Evolutionary conservation across 2,113 vertebrate species (phyloP), one percentile per base, ranked within the genome.

Genomic region (Hemiprocne comata): DNA sequence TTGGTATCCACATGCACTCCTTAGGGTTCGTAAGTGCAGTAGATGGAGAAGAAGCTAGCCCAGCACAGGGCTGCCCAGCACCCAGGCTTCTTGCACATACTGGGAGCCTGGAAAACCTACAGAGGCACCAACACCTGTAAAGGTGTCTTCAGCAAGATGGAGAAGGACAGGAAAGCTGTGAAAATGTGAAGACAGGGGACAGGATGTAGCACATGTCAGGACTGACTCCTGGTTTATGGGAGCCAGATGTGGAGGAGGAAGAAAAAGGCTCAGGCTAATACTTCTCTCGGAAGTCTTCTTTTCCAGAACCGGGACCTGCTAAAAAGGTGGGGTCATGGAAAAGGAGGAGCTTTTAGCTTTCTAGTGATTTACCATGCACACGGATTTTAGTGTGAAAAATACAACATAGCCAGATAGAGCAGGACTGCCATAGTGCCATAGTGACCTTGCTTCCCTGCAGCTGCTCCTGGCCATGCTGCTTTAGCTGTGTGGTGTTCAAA

Each of bases 351-450:
- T 53, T 61, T 44, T 72, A 53, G 15, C 31, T 51, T 48, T 51
- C 11, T 6, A 24, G 33, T 77, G 58, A 38, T 33, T 15, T 36
- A 36, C 29, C 12, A 31, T 15, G 34, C 29, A 36, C 1, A 1
- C 0, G 2, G 21, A 8, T 82, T 36, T 76, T 54, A 23, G 6
- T 23, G 20, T 72, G 28, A 76, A 86, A 90, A 82, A n/a, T 26
- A 21, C 1, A 76, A 28, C 0, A 0, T 15, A n/a, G 19, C 16
- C 38, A n/a, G 26, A 36, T 34, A 57, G 4, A 51, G 31, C 46
- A 72, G 58, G 33, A n/a, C 23, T 82, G 23, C 23, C 31, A 44
- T 46, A 50, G 40, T 82, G 23, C 23, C 31, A 44, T 46, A 50
- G 40, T 0, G 1, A 36, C 21, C 31, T 50, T 38, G 50, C 33